These are phyloP conservation scores for Alectura lathami DNA, from an alignment of 2,113 vertebrate genomes.

Conservation along the genomic window DNA sequence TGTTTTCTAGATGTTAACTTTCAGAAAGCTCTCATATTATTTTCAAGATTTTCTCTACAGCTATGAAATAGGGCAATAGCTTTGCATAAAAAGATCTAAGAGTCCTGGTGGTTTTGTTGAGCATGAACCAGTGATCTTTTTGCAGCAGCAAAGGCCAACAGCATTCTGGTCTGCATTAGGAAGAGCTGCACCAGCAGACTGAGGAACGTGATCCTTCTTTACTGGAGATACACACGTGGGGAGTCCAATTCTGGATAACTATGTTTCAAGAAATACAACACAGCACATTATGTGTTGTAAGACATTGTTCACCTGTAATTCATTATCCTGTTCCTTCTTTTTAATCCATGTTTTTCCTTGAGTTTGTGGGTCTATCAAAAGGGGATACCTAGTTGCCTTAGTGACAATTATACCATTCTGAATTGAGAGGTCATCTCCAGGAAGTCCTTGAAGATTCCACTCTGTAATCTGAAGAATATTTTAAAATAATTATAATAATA, in stretches of 20 bases:
- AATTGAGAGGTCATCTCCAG: constrained; percentile 80
- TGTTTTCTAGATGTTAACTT: background rate
- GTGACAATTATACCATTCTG: constrained; percentile 84
- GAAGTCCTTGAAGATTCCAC: constrained; percentile 81
- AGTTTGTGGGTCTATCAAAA: constrained; percentile 80
- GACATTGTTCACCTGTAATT: constrained; percentile 71
- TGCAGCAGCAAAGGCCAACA: background rate
- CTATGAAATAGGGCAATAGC: background rate
- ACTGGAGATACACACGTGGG: background rate
- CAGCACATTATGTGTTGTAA: background rate
- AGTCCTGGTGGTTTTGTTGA: background rate
- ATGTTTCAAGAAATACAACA: background rate
- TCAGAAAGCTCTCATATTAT: background rate
- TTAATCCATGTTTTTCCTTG: constrained; percentile 83
- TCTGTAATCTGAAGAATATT: constrained; percentile 71
- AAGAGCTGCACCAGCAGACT: background rate
- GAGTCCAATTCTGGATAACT: background rate
- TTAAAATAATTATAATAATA: background rate
- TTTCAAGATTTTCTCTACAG: background rate
- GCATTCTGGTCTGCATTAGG: background rate
- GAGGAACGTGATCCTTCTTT: background rate
- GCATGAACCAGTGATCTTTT: background rate
- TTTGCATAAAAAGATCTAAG: background rate
- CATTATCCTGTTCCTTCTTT: constrained; percentile 78
- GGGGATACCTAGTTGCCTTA: constrained; percentile 81